Percentiles rank a stretch among this genome's conserved stretches.
Evolutionary conservation across 23 tunicate genomes (phyloP).

Genomic region (Ciona savignyi): DNA sequence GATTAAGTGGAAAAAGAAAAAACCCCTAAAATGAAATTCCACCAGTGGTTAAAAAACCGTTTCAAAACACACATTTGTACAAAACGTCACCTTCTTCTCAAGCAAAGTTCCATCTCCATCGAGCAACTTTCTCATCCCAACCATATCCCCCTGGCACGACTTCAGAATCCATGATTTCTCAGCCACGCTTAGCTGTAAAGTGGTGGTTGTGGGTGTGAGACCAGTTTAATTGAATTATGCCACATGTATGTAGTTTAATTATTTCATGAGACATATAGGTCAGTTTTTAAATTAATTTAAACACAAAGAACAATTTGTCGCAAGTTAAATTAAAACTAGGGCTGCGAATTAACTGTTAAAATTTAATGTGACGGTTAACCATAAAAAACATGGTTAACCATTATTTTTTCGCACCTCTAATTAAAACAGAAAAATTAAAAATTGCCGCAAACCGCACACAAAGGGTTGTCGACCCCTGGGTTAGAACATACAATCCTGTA

Average conservation of each 20-base stretch:
- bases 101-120: constrained; percentile 48
- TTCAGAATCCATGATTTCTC: constrained; percentile 78
- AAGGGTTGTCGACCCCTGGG: constrained; percentile 23
- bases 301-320: too few relatives aligned
- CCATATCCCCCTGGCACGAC: constrained; percentile 48
- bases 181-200: constrained; percentile 33
- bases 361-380: too few relatives aligned
- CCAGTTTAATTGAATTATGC: not conserved
- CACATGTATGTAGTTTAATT: not conserved
- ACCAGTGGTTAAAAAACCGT: not conserved
- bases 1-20: too few relatives aligned
- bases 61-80: not conserved
- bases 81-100: constrained; percentile 56
- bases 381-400: too few relatives aligned
- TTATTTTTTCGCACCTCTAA: not conserved
- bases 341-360: too few relatives aligned
- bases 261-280: too few relatives aligned
- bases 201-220: too few relatives aligned
- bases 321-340: too few relatives aligned
- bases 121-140: constrained; percentile 71
- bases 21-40: not conserved
- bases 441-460: constrained; percentile 22
- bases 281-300: too few relatives aligned
- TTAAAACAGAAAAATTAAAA: constrained; percentile 13
- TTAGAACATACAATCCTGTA: not conserved